Base-by-base conservation (phyloP, 2,888 invertebrate genomes). In the Stramonita haemastoma region DNA sequence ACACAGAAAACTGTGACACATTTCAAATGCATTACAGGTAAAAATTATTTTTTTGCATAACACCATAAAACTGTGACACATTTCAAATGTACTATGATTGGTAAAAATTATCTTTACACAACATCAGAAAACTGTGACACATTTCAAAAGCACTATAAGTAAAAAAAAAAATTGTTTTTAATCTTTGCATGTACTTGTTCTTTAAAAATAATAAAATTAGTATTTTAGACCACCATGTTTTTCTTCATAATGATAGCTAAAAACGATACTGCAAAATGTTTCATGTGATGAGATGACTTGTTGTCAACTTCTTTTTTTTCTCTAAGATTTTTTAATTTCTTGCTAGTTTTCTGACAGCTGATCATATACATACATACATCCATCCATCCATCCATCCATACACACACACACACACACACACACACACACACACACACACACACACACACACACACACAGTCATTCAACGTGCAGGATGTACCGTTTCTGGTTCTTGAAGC, bases 21-120 rank as follows among this genome's bases (percentile, higher is more conserved):
- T 70, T 87, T 73, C 36, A 26, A 87, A 22, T n/a, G n/a, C n/a
- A n/a, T n/a, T n/a, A n/a, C n/a, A n/a, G n/a, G n/a, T n/a, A n/a
- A n/a, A n/a, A n/a, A n/a, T n/a, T n/a, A 95, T 98, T 98, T 95
- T n/a, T 95, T 99, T 99, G 96, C 98, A 99, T 96, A 99, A 99
- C 66, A 99, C 97, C 91, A 99, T 96, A 95, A 98, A 99, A 91
- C 98, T 97, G 95, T 56, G 95, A 94, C 77, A 89, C 77, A 94
- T 70, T 87, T 73, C 36, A 26, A 87, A 22, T 46, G 8, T n/a
- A n/a, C n/a, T n/a, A n/a, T n/a, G n/a, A n/a, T n/a, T n/a, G n/a
- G n/a, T n/a, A n/a, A n/a, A n/a, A n/a, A n/a, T n/a, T n/a, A 95
- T 98, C 98, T 95, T 99, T 99, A 96, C 98, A 99, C 96, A 99